Evolutionary conservation across 2,888 invertebrate species (phyloP), one percentile per base, ranked within the genome.

Genomic region (Parnassius mnemosyne): DNA sequence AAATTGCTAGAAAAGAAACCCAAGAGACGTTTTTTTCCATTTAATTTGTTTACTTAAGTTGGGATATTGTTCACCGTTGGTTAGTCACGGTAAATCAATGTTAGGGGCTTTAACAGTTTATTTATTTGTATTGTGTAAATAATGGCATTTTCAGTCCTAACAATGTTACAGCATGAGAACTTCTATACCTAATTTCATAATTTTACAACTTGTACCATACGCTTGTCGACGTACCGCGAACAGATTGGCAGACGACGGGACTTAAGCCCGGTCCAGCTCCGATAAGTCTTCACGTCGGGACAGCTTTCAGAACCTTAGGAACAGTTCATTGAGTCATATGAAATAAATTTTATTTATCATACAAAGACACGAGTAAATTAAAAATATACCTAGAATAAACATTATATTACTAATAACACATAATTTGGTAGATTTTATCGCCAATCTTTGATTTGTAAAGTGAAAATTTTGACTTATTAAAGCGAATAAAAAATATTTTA

Each of bases 261-360:
- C 53, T 53, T 60, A 60, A 60, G 47, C 60, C n/a, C 60, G 49
- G 60, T 53, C 60, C 53, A 60, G 60, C 46, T 47, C 3, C 10
- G 20, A 20, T 20, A 20, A 20, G 20, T 20, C 20, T 20, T 20
- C 20, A 20, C 20, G 20, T 20, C 2, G 58, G 46, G 59, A 60
- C 53, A 46, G 59, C 13, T 47, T 2, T n/a, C 47, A 47, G 12
- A 13, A 47, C 7, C 47, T 10, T 11, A 44, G 12, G 44, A 11
- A 11, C 1, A 44, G 12, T 1, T 11, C 3, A 44, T 44, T 11
- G 44, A 11, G 10, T 44, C 10, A 12, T 44, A 44, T 44, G 3
- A 11, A 12, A 44, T 44, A 44, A 44, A 12, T 12, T 44, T 3
- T 44, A 11, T 44, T 44, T 44, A 44, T 44, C 2, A 11, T 12